These are phyloP conservation scores for Helicoverpa assulta DNA, from an alignment of 2,888 invertebrate genomes.

Conservation along the genomic window DNA sequence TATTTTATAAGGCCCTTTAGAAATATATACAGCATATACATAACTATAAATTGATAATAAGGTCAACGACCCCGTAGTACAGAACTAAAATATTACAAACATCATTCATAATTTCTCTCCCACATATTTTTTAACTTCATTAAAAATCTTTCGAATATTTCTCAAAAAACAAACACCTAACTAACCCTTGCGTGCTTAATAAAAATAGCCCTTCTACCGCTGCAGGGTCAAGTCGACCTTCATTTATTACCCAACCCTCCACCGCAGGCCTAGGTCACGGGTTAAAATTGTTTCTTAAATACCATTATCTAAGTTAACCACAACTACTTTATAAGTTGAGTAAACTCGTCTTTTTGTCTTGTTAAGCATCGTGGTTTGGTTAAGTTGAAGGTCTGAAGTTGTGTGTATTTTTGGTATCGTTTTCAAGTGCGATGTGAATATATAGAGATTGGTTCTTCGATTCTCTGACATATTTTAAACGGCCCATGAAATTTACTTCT, in stretches of 20 bases:
- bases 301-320: constrained; percentile 56
- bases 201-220: constrained; percentile 49
- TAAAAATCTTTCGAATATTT: neutral
- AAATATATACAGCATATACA: too few relatives aligned
- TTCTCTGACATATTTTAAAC: too few relatives aligned
- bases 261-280: constrained; percentile 43
- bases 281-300: constrained; percentile 64
- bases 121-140: neutral
- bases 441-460: too few relatives aligned
- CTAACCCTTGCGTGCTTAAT: constrained; percentile 38
- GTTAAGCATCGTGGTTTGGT: constrained; percentile 32
- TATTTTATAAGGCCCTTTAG: too few relatives aligned
- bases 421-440: neutral
- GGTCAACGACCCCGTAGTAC: too few relatives aligned
- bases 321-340: constrained; percentile 47
- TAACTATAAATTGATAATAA: too few relatives aligned
- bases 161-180: constrained; percentile 13
- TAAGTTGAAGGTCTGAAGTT: neutral
- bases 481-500: too few relatives aligned
- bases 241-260: constrained; percentile 58
- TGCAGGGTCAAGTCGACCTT: constrained; percentile 54
- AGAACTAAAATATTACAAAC: too few relatives aligned
- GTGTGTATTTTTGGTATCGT: neutral
- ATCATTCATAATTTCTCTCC: too few relatives aligned
- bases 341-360: constrained; percentile 48